A percentile compares a stretch with the other conserved stretches of the same genome.
Evolutionary conservation across 2,113 vertebrate species (phyloP).

Genomic region (Perccottus glenii): DNA sequence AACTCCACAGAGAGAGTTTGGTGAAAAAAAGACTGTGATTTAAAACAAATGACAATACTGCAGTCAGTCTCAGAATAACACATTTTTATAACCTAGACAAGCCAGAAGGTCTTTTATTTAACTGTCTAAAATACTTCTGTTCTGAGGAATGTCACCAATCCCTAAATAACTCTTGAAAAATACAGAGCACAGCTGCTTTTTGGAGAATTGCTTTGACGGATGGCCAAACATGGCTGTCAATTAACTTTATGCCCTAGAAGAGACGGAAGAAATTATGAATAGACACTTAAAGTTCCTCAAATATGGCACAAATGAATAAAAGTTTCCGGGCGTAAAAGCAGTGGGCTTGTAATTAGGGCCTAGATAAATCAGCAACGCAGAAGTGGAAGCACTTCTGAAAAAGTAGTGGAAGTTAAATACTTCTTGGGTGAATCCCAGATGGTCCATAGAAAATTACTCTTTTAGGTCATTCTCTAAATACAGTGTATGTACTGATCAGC

Average conservation of each 20-base stretch:
- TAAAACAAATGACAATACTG: slow-evolving; percentile 29
- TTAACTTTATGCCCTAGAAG: slow-evolving; percentile 27
- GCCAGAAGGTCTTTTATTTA: slow-evolving; percentile 45
- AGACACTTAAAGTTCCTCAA: slow-evolving; percentile 9
- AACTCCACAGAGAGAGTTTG: slow-evolving; percentile 31
- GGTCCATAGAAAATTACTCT: slow-evolving; percentile 4
- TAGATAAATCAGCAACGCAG: slow-evolving; percentile 13
- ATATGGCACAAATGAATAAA: slow-evolving; percentile 31
- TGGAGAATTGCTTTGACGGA: slow-evolving; percentile 44
- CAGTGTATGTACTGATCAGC: no score
- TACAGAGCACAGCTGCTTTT: slow-evolving; percentile 61
- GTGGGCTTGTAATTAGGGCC: slow-evolving; percentile 34
- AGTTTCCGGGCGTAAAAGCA: background rate
- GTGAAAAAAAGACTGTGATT: slow-evolving; percentile 24
- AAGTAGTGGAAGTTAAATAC: slow-evolving; percentile 20
- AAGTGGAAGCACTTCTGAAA: slow-evolving; percentile 35
- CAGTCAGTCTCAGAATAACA: slow-evolving; percentile 45
- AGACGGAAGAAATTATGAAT: slow-evolving; percentile 20
- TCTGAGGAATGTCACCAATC: slow-evolving; percentile 41
- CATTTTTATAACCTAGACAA: slow-evolving; percentile 39
- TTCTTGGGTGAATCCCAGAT: slow-evolving; percentile 39
- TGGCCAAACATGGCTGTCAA: slow-evolving; percentile 40
- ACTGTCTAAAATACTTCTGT: slow-evolving; percentile 35
- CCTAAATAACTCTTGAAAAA: slow-evolving; percentile 48
- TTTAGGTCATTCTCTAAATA: no score